Evolutionary conservation across 2,797 vertebrate genomes (phyloP).

Genomic region (Microctenopoma lineatum): DNA sequence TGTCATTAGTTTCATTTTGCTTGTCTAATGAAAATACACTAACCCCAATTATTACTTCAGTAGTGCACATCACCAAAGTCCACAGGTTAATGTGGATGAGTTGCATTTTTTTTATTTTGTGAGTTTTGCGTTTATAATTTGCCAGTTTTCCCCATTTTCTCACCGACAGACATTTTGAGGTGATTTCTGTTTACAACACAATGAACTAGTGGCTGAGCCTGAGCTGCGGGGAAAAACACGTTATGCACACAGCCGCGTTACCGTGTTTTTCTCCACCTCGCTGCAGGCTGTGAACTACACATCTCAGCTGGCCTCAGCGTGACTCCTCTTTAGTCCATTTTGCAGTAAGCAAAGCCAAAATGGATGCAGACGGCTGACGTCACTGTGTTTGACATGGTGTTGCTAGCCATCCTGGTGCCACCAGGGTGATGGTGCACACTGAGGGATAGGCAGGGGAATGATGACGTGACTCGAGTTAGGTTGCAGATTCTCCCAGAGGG

Average conservation of each 20-base stretch:
- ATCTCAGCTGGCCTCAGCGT: slow-evolving; percentile 33
- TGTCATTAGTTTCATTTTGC: too few relatives aligned
- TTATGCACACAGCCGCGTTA: neutral
- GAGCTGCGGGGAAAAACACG: slow-evolving; percentile 1
- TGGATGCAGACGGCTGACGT: slow-evolving; percentile 74
- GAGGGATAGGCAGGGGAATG: slow-evolving; percentile 42
- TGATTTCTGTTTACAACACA: neutral
- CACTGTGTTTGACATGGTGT: slow-evolving; percentile 68
- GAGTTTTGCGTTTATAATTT: neutral
- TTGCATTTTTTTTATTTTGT: neutral
- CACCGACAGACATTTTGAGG: slow-evolving; percentile 3
- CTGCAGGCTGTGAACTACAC: slow-evolving; percentile 17
- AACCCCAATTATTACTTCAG: neutral
- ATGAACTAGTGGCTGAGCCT: neutral
- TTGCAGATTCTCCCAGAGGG: slow-evolving; percentile 61
- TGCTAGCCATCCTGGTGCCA: slow-evolving; percentile 65
- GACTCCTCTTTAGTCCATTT: slow-evolving; percentile 58
- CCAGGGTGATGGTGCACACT: slow-evolving; percentile 68
- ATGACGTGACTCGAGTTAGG: slow-evolving; percentile 59
- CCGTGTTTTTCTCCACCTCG: neutral
- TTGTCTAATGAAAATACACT: neutral
- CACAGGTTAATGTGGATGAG: neutral
- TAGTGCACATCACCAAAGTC: neutral
- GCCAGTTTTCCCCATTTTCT: neutral
- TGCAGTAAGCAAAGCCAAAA: slow-evolving; percentile 63